Conservation (phyloP, 2,888 invertebrate species). For the Clistopyga incitator region DNA sequence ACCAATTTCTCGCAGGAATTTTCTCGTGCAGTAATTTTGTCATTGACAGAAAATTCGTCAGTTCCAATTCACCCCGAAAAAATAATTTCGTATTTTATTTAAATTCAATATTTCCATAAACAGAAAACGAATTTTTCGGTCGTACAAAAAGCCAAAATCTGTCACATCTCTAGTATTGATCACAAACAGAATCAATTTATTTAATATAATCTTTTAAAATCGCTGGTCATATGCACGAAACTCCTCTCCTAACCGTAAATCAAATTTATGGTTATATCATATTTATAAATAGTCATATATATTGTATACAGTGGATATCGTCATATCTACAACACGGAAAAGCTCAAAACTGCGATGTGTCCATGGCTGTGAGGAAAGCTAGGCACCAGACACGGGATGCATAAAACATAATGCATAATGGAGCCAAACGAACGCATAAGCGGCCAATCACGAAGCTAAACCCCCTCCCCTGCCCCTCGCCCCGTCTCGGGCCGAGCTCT, state of each 20-base stretch:
- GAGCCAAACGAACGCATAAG: constrained; percentile 58
- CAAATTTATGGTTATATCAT: not conserved
- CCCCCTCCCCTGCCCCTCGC: not conserved
- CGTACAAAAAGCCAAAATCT: too few species aligned
- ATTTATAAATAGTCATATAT: constrained; percentile 21
- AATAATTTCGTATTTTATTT: too few species aligned
- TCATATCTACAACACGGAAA: not conserved
- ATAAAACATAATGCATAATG: constrained; percentile 63
- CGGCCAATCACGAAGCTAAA: constrained; percentile 46
- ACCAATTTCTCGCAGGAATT: too few species aligned
- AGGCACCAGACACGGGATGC: constrained; percentile 46
- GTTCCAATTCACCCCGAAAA: too few species aligned
- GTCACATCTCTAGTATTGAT: too few species aligned
- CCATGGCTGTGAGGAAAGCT: constrained; percentile 20
- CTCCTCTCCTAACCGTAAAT: not conserved
- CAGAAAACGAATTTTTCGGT: too few species aligned
- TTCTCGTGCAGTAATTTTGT: too few species aligned
- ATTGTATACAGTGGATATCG: not conserved
- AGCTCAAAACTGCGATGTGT: constrained; percentile 15
- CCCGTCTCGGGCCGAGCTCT: not conserved
- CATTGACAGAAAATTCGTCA: too few species aligned
- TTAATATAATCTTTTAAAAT: too few species aligned
- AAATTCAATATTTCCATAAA: too few species aligned
- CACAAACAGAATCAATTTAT: too few species aligned
- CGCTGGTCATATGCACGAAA: too few species aligned